Percentiles rank a stretch among this genome's conserved stretches.
phyloP scores from a whole-genome alignment of 2,113 vertebrate species.

The Maccullochella peelii region DNA sequence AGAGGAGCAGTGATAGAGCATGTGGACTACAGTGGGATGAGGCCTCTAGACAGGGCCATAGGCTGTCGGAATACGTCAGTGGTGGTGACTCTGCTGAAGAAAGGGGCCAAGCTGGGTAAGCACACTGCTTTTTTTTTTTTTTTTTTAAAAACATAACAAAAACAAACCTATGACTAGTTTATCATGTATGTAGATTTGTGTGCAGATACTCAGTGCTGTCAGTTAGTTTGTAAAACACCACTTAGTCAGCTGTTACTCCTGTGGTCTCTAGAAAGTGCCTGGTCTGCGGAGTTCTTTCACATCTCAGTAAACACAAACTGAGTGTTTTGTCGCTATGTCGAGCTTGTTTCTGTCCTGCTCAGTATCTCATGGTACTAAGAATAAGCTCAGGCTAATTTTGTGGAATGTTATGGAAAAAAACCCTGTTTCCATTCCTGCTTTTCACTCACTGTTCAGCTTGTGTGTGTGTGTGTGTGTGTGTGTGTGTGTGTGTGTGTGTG shows the following conservation, averaged over 20 bases:
- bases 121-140: background rate
- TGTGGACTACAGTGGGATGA: conserved; percentile 96
- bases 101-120: conserved; percentile 96
- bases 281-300: background rate
- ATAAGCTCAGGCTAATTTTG: conserved; percentile 46
- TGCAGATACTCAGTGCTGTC: background rate
- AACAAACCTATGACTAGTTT: background rate
- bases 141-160: too few relatives aligned
- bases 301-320: background rate
- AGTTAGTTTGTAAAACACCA: background rate
- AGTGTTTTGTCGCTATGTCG: background rate
- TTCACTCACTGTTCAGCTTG: background rate
- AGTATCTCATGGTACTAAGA: conserved; percentile 44
- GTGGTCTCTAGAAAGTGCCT: conserved; percentile 1
- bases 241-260: background rate
- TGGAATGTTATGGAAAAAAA: conserved; percentile 64
- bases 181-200: background rate
- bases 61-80: conserved; percentile 95
- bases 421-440: conserved; percentile 40
- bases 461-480: background rate
- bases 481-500: background rate
- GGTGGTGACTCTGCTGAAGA: conserved; percentile 93
- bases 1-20: conserved; percentile 96
- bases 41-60: conserved; percentile 96
- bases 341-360: conserved; percentile 34